Base-by-base conservation (phyloP, 2,888 invertebrate genomes). In the Erpobdella octoculata region DNA sequence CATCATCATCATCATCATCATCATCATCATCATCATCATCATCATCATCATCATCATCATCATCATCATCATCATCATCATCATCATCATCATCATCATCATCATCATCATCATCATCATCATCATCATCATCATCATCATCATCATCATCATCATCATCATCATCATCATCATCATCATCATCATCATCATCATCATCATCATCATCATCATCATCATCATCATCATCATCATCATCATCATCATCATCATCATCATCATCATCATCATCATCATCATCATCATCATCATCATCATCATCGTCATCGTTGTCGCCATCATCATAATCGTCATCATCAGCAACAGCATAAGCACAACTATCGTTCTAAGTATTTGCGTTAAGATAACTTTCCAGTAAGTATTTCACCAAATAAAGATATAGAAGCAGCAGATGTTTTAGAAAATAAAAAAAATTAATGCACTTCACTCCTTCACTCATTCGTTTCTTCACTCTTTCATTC, bases 1-100 rank as follows among this genome's bases (percentile, higher is more conserved):
- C 70, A 70, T 25, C 70, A 68, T 25, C 70, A 70, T 25, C 70
- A 70, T 25, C 70, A 70, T 25, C 70, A 70, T 25, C 70, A 70
- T 25, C 70, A 70, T 33, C 70, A 70, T 28, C 67, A 70, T 69
- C 67, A 70, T 69, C 67, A 41, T 41, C 46, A 18, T 31, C 65
- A 15, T 69, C 68, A n/a, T 18, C 68, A 9, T 18, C 68, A 62
- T 59, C 68, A 25, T 21, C 41, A 21, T 21, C 68, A 68, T 61
- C 53, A 62, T 33, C 21, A 1, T n/a, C 41, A 0, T 12, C 53
- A 0, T 58, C 1, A 68, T 1, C 21, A 62, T 1, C n/a, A 61
- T 1, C n/a, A 61, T n/a, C 53, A 28, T 68, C 70, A 70, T 25
- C 70, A 68, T 15, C 70, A 70, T 25, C 70, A 70, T 25, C 70